Base-by-base conservation (phyloP, 2,797 vertebrate species). In the Aselliscus stoliczkanus region DNA sequence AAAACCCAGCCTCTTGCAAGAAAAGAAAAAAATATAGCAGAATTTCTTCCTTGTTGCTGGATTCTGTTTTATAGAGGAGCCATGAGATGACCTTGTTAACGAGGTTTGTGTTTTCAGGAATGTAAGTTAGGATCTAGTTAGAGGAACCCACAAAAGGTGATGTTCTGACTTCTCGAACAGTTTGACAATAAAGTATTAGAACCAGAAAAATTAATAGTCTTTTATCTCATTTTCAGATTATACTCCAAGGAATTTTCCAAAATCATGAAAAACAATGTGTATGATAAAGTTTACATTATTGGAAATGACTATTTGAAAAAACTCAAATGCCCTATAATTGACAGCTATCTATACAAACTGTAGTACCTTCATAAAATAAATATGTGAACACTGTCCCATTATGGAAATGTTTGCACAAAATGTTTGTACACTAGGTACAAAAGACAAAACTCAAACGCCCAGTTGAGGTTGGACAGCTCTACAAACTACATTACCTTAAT, bases 131-230 rank as follows among this genome's bases (percentile, higher is more conserved):
- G 58, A 95, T 86, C 88, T 92, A n/a, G 64, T 94, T 85, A 94
- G 64, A 97, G 75, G 34, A 95, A 90, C 44, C 52, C 81, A 94
- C 60, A 90, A 92, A 94, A 96, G 73, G 44, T 77, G 73, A 90
- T 96, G 62, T 92, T 94, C 75, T 94, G 87, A 90, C 87, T 73
- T 97, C 87, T 76, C 60, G 72, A 92, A 85, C 56, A 85, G 64
- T 93, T 94, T 87, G 52, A 67, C 89, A 96, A 95, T 96, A 97
- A 97, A 96, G 92, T 85, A 92, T 50, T 93, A 94, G 81, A 94
- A 77, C 44, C 64, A 97, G 75, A 95, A 96, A 96, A 92, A 69
- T 52, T 0, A 84, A 47, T 20, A 84, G 88, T 94, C 67, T 96
- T 90, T 96, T 69, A 70, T 92, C 29, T 96, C 76, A 88, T 93